Conservation (phyloP, 2,113 vertebrate species). For the Platysteira castanea region DNA sequence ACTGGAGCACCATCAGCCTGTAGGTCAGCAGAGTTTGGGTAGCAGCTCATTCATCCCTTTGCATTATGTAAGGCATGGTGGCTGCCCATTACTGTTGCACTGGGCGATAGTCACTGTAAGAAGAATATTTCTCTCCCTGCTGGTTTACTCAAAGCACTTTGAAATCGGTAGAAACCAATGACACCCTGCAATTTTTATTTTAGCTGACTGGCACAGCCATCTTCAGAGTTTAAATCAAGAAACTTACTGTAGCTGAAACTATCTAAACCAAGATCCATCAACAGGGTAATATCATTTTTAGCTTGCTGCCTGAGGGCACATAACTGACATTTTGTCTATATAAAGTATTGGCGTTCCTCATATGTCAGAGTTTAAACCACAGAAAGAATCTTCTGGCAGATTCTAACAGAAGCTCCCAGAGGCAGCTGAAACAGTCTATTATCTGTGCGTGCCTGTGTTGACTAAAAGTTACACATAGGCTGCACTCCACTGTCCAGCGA, state of each 20-base stretch:
- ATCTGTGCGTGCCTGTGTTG: constrained; percentile 37
- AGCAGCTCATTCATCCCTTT: not conserved
- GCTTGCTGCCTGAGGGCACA: constrained; percentile 54
- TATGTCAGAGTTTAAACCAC: constrained; percentile 75
- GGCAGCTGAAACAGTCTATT: constrained; percentile 56
- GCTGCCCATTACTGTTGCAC: not conserved
- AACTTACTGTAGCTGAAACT: constrained; percentile 23
- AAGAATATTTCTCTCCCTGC: not conserved
- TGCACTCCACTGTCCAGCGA: not conserved
- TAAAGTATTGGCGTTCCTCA: constrained; percentile 62
- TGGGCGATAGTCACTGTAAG: not conserved
- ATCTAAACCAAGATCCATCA: constrained; percentile 35
- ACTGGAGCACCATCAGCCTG: not conserved
- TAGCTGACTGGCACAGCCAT: not conserved
- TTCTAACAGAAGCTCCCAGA: constrained; percentile 57
- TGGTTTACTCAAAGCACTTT: not conserved
- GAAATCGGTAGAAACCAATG: not conserved
- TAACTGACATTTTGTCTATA: constrained; percentile 68
- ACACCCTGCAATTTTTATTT: not conserved
- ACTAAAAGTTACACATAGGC: constrained; percentile 53
- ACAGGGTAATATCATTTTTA: constrained; percentile 43
- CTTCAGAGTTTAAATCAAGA: constrained; percentile 30
- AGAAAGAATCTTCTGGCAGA: constrained; percentile 63
- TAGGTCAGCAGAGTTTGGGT: not conserved
- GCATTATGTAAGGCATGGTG: not conserved